Evolutionary conservation across 2,797 vertebrate genomes (phyloP).

Genomic region (Myotis vivesi): DNA sequence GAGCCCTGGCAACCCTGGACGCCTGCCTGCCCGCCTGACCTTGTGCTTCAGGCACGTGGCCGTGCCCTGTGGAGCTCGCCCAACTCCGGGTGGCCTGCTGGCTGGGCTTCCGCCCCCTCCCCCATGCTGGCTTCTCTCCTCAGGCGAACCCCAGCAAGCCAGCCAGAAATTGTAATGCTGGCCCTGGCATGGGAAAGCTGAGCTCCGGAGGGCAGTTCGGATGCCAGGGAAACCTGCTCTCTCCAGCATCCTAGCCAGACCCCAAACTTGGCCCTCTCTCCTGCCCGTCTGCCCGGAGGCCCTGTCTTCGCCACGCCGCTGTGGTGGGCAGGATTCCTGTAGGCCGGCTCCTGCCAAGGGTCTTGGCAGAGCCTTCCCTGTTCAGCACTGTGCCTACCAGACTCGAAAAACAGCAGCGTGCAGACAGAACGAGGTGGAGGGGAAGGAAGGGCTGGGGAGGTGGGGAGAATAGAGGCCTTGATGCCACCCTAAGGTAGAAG

Average conservation of each 20-base stretch:
- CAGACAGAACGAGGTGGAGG: slow-evolving; percentile 51
- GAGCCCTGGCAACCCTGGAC: slow-evolving; percentile 55
- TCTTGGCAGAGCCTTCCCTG: slow-evolving; percentile 58
- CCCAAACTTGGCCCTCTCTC: slow-evolving; percentile 29
- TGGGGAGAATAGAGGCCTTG: neutral
- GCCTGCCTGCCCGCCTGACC: slow-evolving; percentile 55
- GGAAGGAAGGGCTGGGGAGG: neutral
- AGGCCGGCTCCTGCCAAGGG: slow-evolving; percentile 61
- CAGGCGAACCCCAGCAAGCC: slow-evolving; percentile 39
- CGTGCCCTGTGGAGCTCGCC: slow-evolving; percentile 72
- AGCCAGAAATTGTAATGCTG: slow-evolving; percentile 45
- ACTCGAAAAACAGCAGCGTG: slow-evolving; percentile 68
- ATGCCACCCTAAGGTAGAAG: neutral
- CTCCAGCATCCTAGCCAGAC: neutral
- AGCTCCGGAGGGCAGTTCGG: neutral
- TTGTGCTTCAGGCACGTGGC: slow-evolving; percentile 80
- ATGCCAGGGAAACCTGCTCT: slow-evolving; percentile 56
- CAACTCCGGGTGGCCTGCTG: slow-evolving; percentile 4
- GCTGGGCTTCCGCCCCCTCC: neutral
- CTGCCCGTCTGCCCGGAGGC: slow-evolving; percentile 25
- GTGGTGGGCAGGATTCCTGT: slow-evolving; percentile 45
- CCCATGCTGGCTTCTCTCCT: neutral
- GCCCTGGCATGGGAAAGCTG: slow-evolving; percentile 52
- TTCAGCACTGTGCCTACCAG: slow-evolving; percentile 67
- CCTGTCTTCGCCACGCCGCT: neutral